Evolutionary conservation across 2,797 vertebrate species (phyloP), one percentile per base, ranked within the genome.

Genomic region (Tauraco hartlaubi): DNA sequence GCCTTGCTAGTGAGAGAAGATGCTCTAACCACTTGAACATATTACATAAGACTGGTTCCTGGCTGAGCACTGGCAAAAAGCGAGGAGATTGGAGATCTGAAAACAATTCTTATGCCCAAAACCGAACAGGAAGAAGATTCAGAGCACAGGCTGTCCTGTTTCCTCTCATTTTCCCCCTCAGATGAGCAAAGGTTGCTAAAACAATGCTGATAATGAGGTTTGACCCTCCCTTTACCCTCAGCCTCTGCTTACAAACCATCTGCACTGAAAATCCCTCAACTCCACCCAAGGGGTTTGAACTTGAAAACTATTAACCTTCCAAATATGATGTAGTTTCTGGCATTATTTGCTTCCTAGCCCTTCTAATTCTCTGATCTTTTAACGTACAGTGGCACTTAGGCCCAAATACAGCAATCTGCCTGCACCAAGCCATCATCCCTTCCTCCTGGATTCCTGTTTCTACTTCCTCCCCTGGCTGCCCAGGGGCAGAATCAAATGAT

Each of bases 201-300:
- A 88, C 80, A 84, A 10, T 39, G 52, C 74, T 59, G 69, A 41
- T 94, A 92, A 93, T 66, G 77, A 95, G 55, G n/a, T 64, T 61
- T 88, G 95, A 94, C 76, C 46, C 58, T 84, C 63, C 88, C 33
- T 13, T 94, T 96, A 72, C 76, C 33, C 66, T 93, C 62, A 85
- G 44, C 76, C 80, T 85, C 90, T 96, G 74, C 73, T 73, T 94
- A 37, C 54, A 96, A 66, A 75, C 77, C 69, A 46, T 90, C 93
- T 86, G 58, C 59, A 31, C 69, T 90, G 83, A 93, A 93, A 97
- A 95, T 86, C 81, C 82, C 79, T 72, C 69, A 83, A 48, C 91
- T 92, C 88, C 76, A 81, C 91, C 79, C 62, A 66, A 66, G 73
- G 55, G 73, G 28, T 54, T 43, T 95, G 92, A 88, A 90, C 80